phyloP scores from a whole-genome alignment of 2,888 invertebrate species.

The Mayetiola destructor region DNA sequence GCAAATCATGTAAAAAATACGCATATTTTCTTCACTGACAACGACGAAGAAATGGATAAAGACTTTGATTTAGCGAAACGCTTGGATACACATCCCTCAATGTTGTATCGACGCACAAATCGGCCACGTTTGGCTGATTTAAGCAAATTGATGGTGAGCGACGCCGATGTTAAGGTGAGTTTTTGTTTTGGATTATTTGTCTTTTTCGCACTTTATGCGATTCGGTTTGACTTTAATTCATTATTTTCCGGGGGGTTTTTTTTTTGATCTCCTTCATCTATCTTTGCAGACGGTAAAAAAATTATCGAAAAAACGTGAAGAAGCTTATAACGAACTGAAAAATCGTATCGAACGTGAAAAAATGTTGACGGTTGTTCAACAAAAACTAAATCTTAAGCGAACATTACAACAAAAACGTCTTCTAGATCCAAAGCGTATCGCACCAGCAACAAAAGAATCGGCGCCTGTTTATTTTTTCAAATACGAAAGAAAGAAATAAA shows the following conservation, averaged over 20 bases:
- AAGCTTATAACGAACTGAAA: constrained; percentile 55
- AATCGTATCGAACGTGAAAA: constrained; percentile 65
- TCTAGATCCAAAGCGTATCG: constrained; percentile 49
- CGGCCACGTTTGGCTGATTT: constrained; percentile 47
- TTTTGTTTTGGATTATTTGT: too few species aligned
- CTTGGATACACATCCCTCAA: constrained; percentile 57
- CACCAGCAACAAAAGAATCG: constrained; percentile 45
- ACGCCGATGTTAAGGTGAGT: constrained; percentile 40
- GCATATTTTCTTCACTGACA: constrained; percentile 68
- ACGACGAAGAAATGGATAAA: constrained; percentile 40
- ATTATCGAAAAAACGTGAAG: constrained; percentile 44
- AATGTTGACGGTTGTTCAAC: constrained; percentile 57
- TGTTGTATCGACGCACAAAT: constrained; percentile 55
- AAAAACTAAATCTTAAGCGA: constrained; percentile 61
- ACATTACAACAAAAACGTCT: constrained; percentile 49
- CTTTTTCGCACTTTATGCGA: too few species aligned
- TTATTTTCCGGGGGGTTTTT: background rate
- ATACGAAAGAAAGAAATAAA: constrained; percentile 66
- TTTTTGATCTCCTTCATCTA: constrained; percentile 12
- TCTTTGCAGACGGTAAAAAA: constrained; percentile 24
- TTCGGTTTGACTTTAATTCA: too few species aligned
- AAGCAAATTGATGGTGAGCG: constrained; percentile 42
- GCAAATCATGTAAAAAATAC: constrained; percentile 53
- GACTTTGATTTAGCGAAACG: constrained; percentile 53
- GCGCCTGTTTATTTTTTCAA: constrained; percentile 69